Percentiles rank a stretch among this genome's conserved stretches.
Evolutionary conservation across 2,797 vertebrate genomes (phyloP).

Genomic region (Sebastes wilsoni): DNA sequence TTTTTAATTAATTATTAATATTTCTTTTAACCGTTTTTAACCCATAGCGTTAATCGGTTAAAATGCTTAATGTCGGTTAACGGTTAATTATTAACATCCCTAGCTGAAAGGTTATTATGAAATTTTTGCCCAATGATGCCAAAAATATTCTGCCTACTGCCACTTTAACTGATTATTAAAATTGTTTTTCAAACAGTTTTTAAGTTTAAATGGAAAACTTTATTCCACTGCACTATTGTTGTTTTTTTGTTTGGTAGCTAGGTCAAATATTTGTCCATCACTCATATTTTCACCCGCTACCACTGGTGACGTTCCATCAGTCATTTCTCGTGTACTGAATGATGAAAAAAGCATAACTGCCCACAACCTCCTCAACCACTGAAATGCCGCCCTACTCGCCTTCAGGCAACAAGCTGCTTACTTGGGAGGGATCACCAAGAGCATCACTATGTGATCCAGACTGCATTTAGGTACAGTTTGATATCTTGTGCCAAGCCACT

Average conservation of each 20-base stretch:
- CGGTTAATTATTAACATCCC: no score
- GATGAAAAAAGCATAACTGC: not conserved
- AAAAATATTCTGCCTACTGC: no score
- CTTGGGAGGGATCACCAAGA: not conserved
- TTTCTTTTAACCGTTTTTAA: no score
- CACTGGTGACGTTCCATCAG: not conserved
- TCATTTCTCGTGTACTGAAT: no score
- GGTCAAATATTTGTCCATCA: not conserved
- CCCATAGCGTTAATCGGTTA: no score
- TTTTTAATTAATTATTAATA: no score
- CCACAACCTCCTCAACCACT: not conserved
- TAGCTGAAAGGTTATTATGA: no score
- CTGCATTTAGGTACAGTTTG: not conserved
- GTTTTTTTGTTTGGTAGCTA: not conserved
- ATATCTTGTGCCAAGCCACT: slow-evolving; percentile 2
- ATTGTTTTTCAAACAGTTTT: no score
- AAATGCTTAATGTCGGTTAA: no score
- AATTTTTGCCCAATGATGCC: no score
- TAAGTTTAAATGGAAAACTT: not conserved
- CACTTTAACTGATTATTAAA: not conserved
- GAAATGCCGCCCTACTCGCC: not conserved
- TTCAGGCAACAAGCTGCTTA: not conserved
- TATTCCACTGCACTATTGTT: not conserved
- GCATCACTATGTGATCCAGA: not conserved
- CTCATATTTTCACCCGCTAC: not conserved